Evolutionary conservation across 2,888 invertebrate genomes (phyloP).

Genomic region (Temnothorax ravouxi): DNA sequence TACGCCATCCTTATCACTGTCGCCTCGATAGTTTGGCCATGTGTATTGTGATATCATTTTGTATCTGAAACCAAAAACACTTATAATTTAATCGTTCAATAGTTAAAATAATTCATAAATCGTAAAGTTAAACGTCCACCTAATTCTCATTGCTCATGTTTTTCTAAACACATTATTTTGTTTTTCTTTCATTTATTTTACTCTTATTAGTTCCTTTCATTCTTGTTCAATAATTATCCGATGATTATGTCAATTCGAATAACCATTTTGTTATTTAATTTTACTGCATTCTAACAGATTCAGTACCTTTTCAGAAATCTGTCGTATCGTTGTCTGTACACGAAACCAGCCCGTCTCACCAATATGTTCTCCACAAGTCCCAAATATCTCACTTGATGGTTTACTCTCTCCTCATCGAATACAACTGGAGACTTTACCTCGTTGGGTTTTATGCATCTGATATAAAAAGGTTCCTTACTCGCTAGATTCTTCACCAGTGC

Average conservation of each 20-base stretch:
- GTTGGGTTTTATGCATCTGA: constrained; percentile 99
- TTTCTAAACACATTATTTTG: background rate
- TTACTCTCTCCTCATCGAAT: constrained; percentile 94
- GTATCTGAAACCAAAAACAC: constrained; percentile 89
- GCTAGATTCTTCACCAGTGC: constrained; percentile 95
- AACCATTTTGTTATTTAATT: background rate
- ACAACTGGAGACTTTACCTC: constrained; percentile 95
- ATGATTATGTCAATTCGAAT: background rate
- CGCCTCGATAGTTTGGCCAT: constrained; percentile 97
- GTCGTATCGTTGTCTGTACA: constrained; percentile 97
- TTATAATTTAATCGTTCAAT: background rate
- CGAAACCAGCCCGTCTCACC: constrained; percentile 98
- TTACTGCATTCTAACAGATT: background rate
- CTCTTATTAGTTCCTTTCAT: background rate
- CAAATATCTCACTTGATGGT: constrained; percentile 93
- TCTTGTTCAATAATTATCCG: background rate
- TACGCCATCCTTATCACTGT: constrained; percentile 93
- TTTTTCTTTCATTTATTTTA: background rate
- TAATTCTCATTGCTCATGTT: background rate
- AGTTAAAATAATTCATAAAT: background rate
- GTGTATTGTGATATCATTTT: constrained; percentile 98
- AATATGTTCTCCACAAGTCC: constrained; percentile 98
- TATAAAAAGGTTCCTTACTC: constrained; percentile 98
- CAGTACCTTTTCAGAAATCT: constrained; percentile 94
- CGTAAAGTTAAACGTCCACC: background rate